Conservation (phyloP, 1,140 invertebrate genomes). For the Gryon sp. region DNA sequence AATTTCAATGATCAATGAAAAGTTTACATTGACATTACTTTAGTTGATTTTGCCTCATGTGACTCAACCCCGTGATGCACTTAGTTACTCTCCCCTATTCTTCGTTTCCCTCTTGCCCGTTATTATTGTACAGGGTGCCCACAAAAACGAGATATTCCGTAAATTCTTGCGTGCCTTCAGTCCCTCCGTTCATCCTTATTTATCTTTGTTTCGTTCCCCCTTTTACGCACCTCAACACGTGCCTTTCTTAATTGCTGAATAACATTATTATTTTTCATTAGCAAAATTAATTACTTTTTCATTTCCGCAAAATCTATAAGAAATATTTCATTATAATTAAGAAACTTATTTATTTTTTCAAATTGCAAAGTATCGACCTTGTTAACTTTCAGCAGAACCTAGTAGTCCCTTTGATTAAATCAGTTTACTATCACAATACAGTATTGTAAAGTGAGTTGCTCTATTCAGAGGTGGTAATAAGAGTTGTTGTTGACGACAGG, state of each 20-base stretch:
- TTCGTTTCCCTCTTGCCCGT: constrained; percentile 45
- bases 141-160: constrained; percentile 15
- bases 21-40: constrained; percentile 34
- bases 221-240: constrained; percentile 13
- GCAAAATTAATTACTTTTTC: constrained; percentile 39
- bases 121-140: constrained; percentile 55
- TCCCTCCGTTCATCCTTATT: constrained; percentile 42
- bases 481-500: no score
- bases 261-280: constrained; percentile 41
- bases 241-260: constrained; percentile 41
- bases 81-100: constrained; percentile 61
- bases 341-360: no score
- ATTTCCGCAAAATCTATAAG: background rate
- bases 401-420: no score
- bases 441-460: no score
- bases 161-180: constrained; percentile 23
- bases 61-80: constrained; percentile 37
- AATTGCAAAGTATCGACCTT: no score
- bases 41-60: constrained; percentile 30
- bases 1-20: constrained; percentile 38
- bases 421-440: no score
- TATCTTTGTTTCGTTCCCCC: constrained; percentile 40
- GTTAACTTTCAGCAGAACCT: no score
- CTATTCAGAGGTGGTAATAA: no score
- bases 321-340: no score